Percentiles rank a stretch among this genome's conserved stretches.
These are phyloP conservation scores for Trinectes maculatus DNA, from an alignment of 2,113 vertebrate genomes.

Conservation along the genomic window DNA sequence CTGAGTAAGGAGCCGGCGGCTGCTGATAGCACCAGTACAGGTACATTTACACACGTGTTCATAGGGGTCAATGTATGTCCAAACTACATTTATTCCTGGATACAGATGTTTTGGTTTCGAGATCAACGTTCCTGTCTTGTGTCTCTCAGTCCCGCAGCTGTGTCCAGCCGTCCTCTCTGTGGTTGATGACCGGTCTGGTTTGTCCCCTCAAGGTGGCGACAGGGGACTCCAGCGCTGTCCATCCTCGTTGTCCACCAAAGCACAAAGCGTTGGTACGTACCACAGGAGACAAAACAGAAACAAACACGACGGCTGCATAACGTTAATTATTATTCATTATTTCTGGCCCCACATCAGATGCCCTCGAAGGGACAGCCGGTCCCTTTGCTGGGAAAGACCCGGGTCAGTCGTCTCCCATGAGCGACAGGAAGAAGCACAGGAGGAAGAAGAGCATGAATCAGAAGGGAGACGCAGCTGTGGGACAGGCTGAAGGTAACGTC, in stretches of 20 bases:
- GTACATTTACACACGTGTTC: too few relatives aligned
- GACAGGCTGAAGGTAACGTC: slow-evolving; percentile 91
- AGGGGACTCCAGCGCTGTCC: slow-evolving; percentile 84
- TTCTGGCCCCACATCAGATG: slow-evolving; percentile 51
- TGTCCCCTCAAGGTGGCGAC: slow-evolving; percentile 81
- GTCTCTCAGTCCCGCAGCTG: slow-evolving; percentile 74
- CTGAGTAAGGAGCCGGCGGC: slow-evolving; percentile 85
- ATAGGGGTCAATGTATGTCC: too few relatives aligned
- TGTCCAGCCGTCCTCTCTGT: slow-evolving; percentile 81
- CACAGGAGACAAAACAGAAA: neutral
- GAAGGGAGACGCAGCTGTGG: slow-evolving; percentile 88
- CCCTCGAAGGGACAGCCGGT: slow-evolving; percentile 80
- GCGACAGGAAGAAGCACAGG: slow-evolving; percentile 91
- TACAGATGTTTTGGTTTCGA: too few relatives aligned
- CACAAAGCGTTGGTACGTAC: slow-evolving; percentile 80
- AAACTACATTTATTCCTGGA: too few relatives aligned
- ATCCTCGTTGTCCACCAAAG: slow-evolving; percentile 84
- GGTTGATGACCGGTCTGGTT: slow-evolving; percentile 81
- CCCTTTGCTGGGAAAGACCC: slow-evolving; percentile 83
- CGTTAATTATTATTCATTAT: neutral
- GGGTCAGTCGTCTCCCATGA: slow-evolving; percentile 87
- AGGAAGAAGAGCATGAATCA: slow-evolving; percentile 93
- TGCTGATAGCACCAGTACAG: slow-evolving; percentile 70
- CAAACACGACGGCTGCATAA: neutral
- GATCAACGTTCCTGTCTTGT: neutral